phyloP scores from a whole-genome alignment of 2,888 invertebrate genomes.

The Sclerodermus sp. region DNA sequence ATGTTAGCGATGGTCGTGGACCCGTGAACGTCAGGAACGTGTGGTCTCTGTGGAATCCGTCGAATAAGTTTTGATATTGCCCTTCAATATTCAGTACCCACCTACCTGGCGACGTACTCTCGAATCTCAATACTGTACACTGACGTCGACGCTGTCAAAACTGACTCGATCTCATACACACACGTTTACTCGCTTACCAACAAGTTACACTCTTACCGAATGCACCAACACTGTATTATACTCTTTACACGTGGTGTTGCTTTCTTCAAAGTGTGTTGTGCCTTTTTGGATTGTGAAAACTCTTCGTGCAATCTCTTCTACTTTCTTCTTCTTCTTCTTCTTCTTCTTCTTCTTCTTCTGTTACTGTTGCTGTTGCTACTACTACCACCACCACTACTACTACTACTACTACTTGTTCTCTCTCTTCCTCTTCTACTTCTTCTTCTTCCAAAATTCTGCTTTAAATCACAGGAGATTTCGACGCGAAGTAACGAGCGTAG shows the following conservation, averaged over 20 bases:
- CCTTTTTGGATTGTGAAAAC: slow-evolving; percentile 16
- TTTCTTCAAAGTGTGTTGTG: slow-evolving; percentile 6
- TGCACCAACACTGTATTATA: no score
- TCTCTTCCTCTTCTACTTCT: slow-evolving; percentile 4
- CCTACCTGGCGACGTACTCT: no score
- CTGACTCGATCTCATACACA: no score
- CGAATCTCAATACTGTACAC: no score
- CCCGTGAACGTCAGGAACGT: no score
- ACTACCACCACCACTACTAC: slow-evolving; percentile 7
- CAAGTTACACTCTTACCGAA: not conserved
- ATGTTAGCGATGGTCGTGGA: no score
- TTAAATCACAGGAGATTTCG: slow-evolving; percentile 8
- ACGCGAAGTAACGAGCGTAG: not conserved
- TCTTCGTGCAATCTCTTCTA: slow-evolving; percentile 2
- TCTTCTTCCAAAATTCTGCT: slow-evolving; percentile 6
- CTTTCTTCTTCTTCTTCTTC: slow-evolving; percentile 15
- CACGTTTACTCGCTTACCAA: slow-evolving; percentile 3
- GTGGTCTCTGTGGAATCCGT: no score
- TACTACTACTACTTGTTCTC: slow-evolving; percentile 13
- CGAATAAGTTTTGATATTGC: no score
- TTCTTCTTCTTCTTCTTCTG: slow-evolving; percentile 13
- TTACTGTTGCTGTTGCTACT: slow-evolving; percentile 6
- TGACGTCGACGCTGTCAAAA: no score
- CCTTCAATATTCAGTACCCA: no score
- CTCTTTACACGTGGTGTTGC: slow-evolving; percentile 23